A percentile compares a stretch with the other conserved stretches of the same genome.
These are phyloP conservation scores for Apamea anceps DNA, from an alignment of 2,888 invertebrate species.

Conservation along the genomic window DNA sequence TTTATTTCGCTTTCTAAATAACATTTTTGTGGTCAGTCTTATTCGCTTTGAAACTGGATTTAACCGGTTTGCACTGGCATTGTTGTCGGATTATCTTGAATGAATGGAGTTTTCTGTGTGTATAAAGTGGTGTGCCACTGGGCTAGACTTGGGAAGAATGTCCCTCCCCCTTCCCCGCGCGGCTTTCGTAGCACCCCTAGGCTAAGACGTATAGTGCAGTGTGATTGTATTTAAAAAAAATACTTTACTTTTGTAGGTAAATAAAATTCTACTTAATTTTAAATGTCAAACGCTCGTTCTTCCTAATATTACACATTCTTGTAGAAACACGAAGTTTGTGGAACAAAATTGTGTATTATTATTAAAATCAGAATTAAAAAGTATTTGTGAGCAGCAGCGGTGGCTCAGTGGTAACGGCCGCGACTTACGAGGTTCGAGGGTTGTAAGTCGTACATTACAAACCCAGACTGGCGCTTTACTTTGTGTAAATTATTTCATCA, in stretches of 20 bases:
- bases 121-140: conserved; percentile 25
- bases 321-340: not conserved
- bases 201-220: not conserved
- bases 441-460: no score
- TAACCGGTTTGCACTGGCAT: conserved; percentile 33
- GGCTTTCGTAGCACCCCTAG: not conserved
- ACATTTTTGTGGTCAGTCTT: conserved; percentile 7
- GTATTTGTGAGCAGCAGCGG: not conserved
- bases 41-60: conserved; percentile 39
- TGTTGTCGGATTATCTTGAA: conserved; percentile 48
- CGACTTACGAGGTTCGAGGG: no score
- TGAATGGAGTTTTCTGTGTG: conserved; percentile 38
- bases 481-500: no score
- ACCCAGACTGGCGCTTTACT: no score
- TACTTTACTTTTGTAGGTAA: not conserved
- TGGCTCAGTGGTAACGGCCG: not conserved
- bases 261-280: not conserved
- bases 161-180: not conserved
- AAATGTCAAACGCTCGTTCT: no score
- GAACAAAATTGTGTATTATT: not conserved
- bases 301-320: no score
- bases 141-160: conserved; percentile 23
- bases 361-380: not conserved
- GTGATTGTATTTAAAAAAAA: not conserved
- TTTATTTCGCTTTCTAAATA: conserved; percentile 3